Evolutionary conservation across 2,113 vertebrate species (phyloP), one percentile per base, ranked within the genome.

Genomic region (Rhizomys pruinosus): DNA sequence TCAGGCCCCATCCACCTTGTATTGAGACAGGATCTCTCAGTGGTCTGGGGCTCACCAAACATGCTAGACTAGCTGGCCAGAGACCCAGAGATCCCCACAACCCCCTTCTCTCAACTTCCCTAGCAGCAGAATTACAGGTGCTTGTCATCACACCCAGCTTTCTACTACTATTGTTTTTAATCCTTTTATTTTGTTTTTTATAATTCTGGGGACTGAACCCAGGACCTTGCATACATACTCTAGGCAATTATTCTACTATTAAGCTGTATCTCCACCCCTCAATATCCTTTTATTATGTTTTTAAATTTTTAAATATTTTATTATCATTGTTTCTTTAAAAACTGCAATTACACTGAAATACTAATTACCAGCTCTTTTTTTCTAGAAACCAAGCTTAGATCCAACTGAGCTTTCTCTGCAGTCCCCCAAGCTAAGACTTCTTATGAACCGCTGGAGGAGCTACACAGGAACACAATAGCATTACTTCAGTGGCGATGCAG

Each of bases 401-500:
- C 47, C 11, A 11, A 52, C 47, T 0, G 4, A 32, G 9, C 25
- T 64, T 44, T 82, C 17, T 64, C 32, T 82, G 32, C 15, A 39
- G n/a, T 27, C 39, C 47, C 25, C 25, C 15, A 1, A 64, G 85
- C 4, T 44, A 61, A 27, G 61, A 52, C 34, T 39, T 23, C 7
- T 13, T 87, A 76, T 29, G 3, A 44, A 34, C 37, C 80, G 23
- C 3, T 78, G 59, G 78, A 44, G 27, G 9, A 82, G 19, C 84
- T 89, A 91, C 42, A 63, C 3, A 29, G 0, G 64, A 93, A 64
- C 74, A 89, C 19, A 78, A 85, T 7, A 57, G 12, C 80, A 96
- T 89, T 22, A 71, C 0, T 93, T 93, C 93, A 86, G 47, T 52
- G 84, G 94, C 78, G 79, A 20, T 27, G 44, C 59, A 5, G 8